Evolutionary conservation across 2,797 vertebrate genomes (phyloP).

Genomic region (Alca torda): DNA sequence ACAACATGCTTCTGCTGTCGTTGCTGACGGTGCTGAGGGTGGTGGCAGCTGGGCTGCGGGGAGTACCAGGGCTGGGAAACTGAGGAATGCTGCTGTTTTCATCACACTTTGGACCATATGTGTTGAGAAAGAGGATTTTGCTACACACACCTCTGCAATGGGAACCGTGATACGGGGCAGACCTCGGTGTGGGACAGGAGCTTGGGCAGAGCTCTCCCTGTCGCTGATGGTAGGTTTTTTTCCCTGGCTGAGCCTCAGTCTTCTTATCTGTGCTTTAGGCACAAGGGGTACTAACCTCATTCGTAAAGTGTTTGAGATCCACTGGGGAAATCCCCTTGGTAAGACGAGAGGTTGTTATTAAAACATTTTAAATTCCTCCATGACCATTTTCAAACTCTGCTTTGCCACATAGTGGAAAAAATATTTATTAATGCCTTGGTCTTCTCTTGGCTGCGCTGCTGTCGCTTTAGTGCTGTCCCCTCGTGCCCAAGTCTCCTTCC

Average conservation of each 20-base stretch:
- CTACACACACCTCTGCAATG: not conserved
- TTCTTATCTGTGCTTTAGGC: not conserved
- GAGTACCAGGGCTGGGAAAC: too few species aligned
- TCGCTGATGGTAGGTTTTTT: not conserved
- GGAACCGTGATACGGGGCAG: not conserved
- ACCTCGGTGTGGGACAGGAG: not conserved
- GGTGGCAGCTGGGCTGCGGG: not conserved
- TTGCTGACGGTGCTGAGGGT: fast-evolving
- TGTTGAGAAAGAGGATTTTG: not conserved
- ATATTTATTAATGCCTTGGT: not conserved
- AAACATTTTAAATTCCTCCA: not conserved
- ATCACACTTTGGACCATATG: not conserved
- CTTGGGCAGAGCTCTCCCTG: not conserved
- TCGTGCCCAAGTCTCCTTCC: not conserved
- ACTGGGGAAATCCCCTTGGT: not conserved
- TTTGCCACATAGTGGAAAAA: not conserved
- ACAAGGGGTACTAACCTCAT: not conserved
- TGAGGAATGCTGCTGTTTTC: not conserved
- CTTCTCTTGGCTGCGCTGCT: not conserved
- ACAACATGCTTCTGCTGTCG: fast-evolving
- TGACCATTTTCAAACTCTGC: not conserved
- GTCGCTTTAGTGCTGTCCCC: not conserved
- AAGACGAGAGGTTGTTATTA: not conserved
- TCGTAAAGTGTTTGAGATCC: not conserved
- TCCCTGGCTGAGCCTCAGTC: not conserved